Percentiles rank a stretch among this genome's conserved stretches.
phyloP scores from a whole-genome alignment of 2,113 vertebrate genomes.

The Mionectes macconnelli region DNA sequence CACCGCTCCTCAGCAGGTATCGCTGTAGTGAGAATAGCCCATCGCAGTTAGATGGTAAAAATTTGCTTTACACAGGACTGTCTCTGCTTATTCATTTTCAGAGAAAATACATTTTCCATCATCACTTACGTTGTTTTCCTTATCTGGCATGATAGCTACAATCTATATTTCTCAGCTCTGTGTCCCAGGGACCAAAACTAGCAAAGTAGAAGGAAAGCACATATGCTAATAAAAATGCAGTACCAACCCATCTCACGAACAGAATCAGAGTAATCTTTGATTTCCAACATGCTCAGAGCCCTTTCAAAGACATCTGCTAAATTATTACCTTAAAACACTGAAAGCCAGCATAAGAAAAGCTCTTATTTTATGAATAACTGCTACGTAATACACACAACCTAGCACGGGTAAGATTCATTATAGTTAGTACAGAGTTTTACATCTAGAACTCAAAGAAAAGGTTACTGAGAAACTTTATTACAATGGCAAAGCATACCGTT shows the following conservation, averaged over 20 bases:
- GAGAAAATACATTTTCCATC: slow-evolving; percentile 45
- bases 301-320: slow-evolving; percentile 20
- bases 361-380: slow-evolving; percentile 33
- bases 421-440: background rate
- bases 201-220: slow-evolving; percentile 8
- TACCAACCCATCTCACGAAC: slow-evolving; percentile 6
- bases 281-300: background rate
- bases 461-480: background rate
- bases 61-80: background rate
- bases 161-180: slow-evolving; percentile 23
- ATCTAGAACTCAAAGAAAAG: slow-evolving; percentile 17
- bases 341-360: background rate
- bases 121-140: slow-evolving; percentile 32
- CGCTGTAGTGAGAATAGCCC: background rate
- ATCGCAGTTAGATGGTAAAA: background rate
- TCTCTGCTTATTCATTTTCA: slow-evolving; percentile 34
- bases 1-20: background rate
- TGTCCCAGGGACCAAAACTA: slow-evolving; percentile 1
- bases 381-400: background rate
- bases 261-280: slow-evolving; percentile 18
- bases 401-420: background rate
- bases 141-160: slow-evolving; percentile 9
- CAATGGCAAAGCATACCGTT: background rate
- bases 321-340: slow-evolving; percentile 3
- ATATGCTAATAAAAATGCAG: background rate